Conservation (phyloP, 2,113 vertebrate species). For the Gallinago media region DNA sequence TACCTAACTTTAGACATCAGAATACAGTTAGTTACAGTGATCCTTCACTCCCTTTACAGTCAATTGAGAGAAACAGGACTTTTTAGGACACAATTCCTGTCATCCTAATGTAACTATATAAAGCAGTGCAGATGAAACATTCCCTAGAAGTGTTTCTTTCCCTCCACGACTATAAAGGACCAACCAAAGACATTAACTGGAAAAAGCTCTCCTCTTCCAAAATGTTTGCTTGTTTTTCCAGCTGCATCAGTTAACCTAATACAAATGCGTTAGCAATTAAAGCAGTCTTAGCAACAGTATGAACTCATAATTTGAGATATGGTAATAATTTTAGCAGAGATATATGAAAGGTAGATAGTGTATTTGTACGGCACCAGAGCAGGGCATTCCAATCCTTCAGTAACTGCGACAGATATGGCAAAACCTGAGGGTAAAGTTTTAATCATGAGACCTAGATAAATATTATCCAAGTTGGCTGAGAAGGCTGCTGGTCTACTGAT, state of each 20-base stretch:
- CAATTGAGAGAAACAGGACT: not conserved
- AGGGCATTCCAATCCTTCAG: not conserved
- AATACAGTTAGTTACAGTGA: not conserved
- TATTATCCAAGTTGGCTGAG: not conserved
- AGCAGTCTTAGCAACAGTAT: not conserved
- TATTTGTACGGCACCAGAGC: not conserved
- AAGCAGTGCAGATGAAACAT: not conserved
- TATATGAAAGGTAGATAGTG: not conserved
- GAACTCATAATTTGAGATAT: not conserved
- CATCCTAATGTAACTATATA: not conserved
- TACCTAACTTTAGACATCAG: not conserved
- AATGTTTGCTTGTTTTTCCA: not conserved
- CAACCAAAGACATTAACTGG: not conserved
- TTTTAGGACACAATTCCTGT: not conserved
- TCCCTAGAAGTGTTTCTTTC: not conserved
- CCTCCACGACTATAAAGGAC: not conserved
- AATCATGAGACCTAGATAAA: not conserved
- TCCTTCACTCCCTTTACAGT: not conserved
- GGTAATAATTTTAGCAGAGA: not conserved
- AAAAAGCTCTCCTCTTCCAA: not conserved
- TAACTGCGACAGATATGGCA: not conserved
- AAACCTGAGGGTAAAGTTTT: not conserved
- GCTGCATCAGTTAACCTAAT: not conserved
- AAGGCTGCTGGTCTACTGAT: not conserved
- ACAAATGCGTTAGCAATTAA: not conserved